Evolutionary conservation across 2,888 invertebrate genomes (phyloP).

Genomic region (Liodrosophila aerea): DNA sequence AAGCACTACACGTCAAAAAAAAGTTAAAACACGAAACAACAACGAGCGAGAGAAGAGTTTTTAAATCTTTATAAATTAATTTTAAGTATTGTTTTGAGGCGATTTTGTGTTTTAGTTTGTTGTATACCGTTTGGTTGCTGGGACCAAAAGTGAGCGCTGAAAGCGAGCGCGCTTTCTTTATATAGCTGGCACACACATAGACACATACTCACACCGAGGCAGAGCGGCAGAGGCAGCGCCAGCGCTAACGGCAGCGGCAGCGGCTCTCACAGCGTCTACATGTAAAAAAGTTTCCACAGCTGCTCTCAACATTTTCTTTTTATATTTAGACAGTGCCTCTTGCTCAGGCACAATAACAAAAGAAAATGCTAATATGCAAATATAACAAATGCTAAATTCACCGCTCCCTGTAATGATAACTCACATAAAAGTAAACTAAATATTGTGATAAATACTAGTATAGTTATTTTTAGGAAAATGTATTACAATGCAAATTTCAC

Average conservation of each 20-base stretch:
- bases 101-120: slow-evolving; percentile 27
- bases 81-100: slow-evolving; percentile 22
- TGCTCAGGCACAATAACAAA: slow-evolving; percentile 18
- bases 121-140: slow-evolving; percentile 77
- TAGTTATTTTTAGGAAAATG: too few relatives aligned
- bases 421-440: neutral
- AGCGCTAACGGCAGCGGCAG: neutral
- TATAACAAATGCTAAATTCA: slow-evolving; percentile 3
- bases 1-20: slow-evolving; percentile 17
- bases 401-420: slow-evolving; percentile 44
- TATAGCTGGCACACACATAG: slow-evolving; percentile 48
- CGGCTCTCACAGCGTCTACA: slow-evolving; percentile 32
- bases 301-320: slow-evolving; percentile 58
- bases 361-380: slow-evolving; percentile 12
- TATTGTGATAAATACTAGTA: too few relatives aligned
- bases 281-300: slow-evolving; percentile 45
- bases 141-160: slow-evolving; percentile 81
- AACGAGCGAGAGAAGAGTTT: slow-evolving; percentile 6
- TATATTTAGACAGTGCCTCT: slow-evolving; percentile 54
- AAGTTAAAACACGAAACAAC: slow-evolving; percentile 17
- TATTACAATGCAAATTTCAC: too few relatives aligned
- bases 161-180: slow-evolving; percentile 67
- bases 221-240: slow-evolving; percentile 7
- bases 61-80: too few relatives aligned
- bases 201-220: slow-evolving; percentile 5